phyloP scores from a whole-genome alignment of 2,797 vertebrate genomes.

The Ispidina lecontei region DNA sequence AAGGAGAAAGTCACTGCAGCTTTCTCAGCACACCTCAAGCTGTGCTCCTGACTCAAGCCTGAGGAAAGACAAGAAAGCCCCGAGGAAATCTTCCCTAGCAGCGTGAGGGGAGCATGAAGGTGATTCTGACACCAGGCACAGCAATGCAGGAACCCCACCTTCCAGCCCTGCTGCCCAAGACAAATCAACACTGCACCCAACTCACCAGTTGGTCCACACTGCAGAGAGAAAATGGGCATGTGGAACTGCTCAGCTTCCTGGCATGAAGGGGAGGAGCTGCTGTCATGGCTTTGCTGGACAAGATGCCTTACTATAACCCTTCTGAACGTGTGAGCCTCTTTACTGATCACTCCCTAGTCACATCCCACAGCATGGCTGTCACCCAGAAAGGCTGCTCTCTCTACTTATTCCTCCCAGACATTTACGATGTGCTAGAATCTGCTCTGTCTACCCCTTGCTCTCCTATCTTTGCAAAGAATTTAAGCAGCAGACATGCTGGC shows the following conservation, averaged over 20 bases:
- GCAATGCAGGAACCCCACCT: neutral
- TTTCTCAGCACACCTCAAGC: neutral
- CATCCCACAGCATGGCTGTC: neutral
- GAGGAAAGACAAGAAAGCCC: neutral
- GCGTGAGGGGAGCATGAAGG: neutral
- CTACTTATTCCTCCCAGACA: neutral
- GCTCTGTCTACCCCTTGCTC: neutral
- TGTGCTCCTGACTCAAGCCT: neutral
- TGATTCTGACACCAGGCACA: neutral
- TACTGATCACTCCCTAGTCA: neutral
- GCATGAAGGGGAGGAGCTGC: neutral
- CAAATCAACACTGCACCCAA: neutral
- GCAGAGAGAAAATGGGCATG: neutral
- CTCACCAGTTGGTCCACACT: neutral
- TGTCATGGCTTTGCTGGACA: neutral
- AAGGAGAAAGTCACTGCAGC: neutral
- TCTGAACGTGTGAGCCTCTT: fast-evolving
- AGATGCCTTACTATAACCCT: neutral
- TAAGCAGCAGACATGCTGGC: neutral
- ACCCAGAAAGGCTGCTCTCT: neutral
- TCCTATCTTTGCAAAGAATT: neutral
- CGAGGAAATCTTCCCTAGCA: neutral
- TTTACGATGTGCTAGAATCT: neutral
- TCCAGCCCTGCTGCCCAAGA: neutral
- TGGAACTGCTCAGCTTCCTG: neutral